Conservation (phyloP, 2,888 invertebrate genomes). For the Rutpela maculata region DNA sequence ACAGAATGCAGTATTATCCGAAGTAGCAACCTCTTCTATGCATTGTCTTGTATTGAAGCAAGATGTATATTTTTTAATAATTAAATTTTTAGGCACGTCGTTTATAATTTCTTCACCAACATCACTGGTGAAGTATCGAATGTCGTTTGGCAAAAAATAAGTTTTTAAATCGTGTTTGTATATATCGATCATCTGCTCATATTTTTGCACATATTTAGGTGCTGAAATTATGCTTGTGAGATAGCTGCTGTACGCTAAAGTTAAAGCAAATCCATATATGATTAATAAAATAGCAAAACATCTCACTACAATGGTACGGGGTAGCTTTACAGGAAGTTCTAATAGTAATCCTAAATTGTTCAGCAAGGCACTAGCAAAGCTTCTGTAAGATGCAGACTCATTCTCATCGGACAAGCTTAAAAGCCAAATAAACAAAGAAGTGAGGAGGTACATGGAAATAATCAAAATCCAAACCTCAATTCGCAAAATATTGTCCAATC, state of each 20-base stretch:
- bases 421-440: constrained; percentile 32
- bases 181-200: constrained; percentile 41
- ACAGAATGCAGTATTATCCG: neutral
- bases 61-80: neutral
- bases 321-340: constrained; percentile 16
- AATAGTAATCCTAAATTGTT: constrained; percentile 17
- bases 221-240: constrained; percentile 42
- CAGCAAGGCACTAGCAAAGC: constrained; percentile 10
- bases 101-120: neutral
- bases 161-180: constrained; percentile 19
- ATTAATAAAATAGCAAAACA: constrained; percentile 36
- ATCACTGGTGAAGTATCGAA: constrained; percentile 39
- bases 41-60: constrained; percentile 4
- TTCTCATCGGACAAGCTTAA: constrained; percentile 11
- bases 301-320: constrained; percentile 34
- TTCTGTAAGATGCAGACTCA: constrained; percentile 39
- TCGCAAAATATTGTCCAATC: constrained; percentile 31
- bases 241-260: constrained; percentile 36
- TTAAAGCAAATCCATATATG: constrained; percentile 34
- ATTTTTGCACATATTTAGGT: constrained; percentile 37
- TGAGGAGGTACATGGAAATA: constrained; percentile 15
- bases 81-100: neutral
- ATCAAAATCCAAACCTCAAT: constrained; percentile 6
- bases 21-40: neutral
- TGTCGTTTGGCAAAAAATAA: neutral